Percentiles rank a stretch among this genome's conserved stretches.
phyloP scores from a whole-genome alignment of 2,797 vertebrate genomes.

The Betta splendens region DNA sequence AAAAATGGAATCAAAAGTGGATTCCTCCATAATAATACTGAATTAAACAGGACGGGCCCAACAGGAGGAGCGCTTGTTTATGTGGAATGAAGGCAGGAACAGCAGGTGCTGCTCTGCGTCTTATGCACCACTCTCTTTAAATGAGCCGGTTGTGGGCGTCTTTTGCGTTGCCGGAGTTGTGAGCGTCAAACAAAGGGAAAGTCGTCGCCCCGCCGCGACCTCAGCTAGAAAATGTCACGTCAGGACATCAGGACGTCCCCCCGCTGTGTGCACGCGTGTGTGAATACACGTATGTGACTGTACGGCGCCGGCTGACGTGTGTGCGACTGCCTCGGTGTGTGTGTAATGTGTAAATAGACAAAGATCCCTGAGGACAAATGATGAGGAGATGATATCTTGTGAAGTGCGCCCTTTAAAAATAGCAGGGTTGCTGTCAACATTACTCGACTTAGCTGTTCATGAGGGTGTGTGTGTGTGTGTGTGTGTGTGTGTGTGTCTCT shows the following conservation, averaged over 20 bases:
- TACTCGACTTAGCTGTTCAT: conserved; percentile 57
- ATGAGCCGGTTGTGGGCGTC: conserved; percentile 8
- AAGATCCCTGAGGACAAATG: conserved; percentile 68
- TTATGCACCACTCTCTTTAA: too few relatives aligned
- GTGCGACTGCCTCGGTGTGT: conserved; percentile 16
- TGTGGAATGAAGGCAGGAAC: not conserved
- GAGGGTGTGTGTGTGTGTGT: conserved; percentile 27
- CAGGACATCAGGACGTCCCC: too few relatives aligned
- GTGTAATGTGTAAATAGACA: conserved; percentile 59
- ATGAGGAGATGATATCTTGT: conserved; percentile 76
- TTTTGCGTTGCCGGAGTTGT: conserved; percentile 6
- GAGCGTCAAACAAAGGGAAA: conserved; percentile 18
- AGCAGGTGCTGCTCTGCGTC: conserved; percentile 2
- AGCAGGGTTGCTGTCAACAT: conserved; percentile 78
- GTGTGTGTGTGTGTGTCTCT: conserved; percentile 22
- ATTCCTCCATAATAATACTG: not conserved
- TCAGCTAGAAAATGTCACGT: conserved; percentile 35
- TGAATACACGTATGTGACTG: conserved; percentile 20
- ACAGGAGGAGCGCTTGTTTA: not conserved
- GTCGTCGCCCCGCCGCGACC: conserved; percentile 27
- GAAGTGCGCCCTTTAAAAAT: conserved; percentile 82
- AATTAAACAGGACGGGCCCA: not conserved
- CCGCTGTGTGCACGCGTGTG: conserved; percentile 31
- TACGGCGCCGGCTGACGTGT: conserved; percentile 11
- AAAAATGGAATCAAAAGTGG: not conserved